Conservation (phyloP, 1,140 invertebrate genomes). For the Calycopis cecrops region DNA sequence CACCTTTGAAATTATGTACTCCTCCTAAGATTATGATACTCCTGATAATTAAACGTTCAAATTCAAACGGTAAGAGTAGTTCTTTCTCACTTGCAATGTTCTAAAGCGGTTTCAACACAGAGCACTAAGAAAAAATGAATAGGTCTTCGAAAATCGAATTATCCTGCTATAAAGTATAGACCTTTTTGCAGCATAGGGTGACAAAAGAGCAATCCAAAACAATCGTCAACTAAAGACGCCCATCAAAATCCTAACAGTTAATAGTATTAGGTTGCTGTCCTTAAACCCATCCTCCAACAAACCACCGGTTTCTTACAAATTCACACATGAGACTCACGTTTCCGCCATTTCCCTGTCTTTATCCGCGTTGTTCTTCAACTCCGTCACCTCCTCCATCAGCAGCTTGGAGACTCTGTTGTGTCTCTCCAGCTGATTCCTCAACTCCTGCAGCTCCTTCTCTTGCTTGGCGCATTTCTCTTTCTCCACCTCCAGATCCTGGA, state of each 20-base stretch:
- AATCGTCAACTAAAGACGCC: not conserved
- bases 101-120: not conserved
- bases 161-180: too few species aligned
- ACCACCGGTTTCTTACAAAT: too few species aligned
- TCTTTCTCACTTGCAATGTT: not conserved
- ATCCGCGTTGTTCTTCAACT: slow-evolving; percentile 77
- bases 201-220: not conserved
- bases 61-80: too few species aligned
- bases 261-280: too few species aligned
- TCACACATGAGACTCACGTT: slow-evolving; percentile 65
- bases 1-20: too few species aligned
- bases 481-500: slow-evolving; percentile 77
- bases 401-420: slow-evolving; percentile 79
- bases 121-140: not conserved
- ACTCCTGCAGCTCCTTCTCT: slow-evolving; percentile 73
- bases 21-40: too few species aligned
- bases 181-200: too few species aligned
- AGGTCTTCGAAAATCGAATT: not conserved
- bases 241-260: too few species aligned
- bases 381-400: slow-evolving; percentile 78
- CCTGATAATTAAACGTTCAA: too few species aligned
- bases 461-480: slow-evolving; percentile 60
- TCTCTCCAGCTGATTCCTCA: slow-evolving; percentile 76
- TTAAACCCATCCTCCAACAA: too few species aligned
- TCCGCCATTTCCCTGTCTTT: slow-evolving; percentile 77